A percentile compares a stretch with the other conserved stretches of the same genome.
These are phyloP conservation scores for Drosophila subsilvestris DNA, from an alignment of 2,888 invertebrate species.

Conservation along the genomic window DNA sequence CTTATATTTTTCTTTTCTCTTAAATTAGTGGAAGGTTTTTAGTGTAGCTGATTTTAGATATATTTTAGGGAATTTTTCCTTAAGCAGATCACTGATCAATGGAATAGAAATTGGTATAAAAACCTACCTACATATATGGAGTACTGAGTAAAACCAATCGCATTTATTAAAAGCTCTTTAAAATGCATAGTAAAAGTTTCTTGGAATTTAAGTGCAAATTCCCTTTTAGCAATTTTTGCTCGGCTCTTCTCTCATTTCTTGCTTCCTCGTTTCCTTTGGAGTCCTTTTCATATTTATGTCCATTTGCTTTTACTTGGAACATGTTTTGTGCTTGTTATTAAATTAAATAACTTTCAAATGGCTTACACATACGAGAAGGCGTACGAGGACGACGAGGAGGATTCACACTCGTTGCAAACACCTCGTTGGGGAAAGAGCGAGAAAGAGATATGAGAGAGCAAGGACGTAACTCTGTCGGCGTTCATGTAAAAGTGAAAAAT, in stretches of 20 bases:
- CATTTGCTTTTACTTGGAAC: conserved; percentile 66
- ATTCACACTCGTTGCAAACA: conserved; percentile 23
- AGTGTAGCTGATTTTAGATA: neutral
- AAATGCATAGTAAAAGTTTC: too few relatives aligned
- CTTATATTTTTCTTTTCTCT: neutral
- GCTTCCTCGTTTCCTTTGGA: neutral
- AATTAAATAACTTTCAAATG: conserved; percentile 80
- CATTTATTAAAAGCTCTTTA: neutral
- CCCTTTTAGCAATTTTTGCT: neutral
- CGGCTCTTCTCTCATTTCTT: conserved; percentile 15
- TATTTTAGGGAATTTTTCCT: neutral
- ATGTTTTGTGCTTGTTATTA: conserved; percentile 74
- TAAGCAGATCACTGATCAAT: neutral
- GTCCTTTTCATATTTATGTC: conserved; percentile 45
- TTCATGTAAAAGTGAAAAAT: conserved; percentile 75
- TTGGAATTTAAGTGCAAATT: neutral
- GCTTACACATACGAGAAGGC: conserved; percentile 54
- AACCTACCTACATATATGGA: too few relatives aligned
- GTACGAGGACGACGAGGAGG: neutral
- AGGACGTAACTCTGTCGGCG: conserved; percentile 53
- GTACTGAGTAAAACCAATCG: neutral
- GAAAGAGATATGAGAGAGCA: neutral
- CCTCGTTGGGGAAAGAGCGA: conserved; percentile 5
- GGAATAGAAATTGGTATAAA: too few relatives aligned
- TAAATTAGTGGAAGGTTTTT: neutral